Conservation (phyloP, 2,113 vertebrate species). For the Crotalus tigris region DNA sequence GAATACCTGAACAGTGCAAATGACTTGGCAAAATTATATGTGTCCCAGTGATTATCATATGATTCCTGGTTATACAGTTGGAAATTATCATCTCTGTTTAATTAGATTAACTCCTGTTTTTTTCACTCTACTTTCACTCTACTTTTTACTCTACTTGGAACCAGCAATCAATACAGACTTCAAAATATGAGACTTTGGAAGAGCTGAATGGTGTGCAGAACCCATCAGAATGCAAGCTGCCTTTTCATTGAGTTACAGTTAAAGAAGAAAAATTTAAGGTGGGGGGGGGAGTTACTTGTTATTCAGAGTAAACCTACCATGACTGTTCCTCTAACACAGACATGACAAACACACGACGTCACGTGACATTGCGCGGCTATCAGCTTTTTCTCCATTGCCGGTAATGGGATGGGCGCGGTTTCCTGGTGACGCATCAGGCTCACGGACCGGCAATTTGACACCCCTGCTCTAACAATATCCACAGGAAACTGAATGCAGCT, state of each 20-base stretch:
- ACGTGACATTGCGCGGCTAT: too few species aligned
- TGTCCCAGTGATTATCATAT: not conserved
- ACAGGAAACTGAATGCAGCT: not conserved
- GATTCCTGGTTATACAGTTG: not conserved
- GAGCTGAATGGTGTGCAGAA: not conserved
- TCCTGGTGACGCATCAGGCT: too few species aligned
- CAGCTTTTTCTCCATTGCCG: too few species aligned
- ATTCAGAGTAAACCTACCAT: not conserved
- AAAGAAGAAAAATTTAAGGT: not conserved
- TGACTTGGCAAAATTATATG: not conserved
- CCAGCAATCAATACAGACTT: not conserved
- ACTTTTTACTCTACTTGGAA: not conserved
- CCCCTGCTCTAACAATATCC: not conserved
- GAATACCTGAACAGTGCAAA: not conserved
- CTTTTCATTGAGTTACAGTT: not conserved
- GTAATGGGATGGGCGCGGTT: too few species aligned
- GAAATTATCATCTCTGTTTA: not conserved
- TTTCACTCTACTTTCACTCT: not conserved
- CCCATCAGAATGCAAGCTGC: not conserved
- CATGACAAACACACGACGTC: too few species aligned
- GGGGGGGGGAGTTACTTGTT: not conserved
- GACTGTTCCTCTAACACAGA: not conserved
- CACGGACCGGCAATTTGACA: too few species aligned
- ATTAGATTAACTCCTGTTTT: not conserved
- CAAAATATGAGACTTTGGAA: not conserved